phyloP scores from a whole-genome alignment of 1,140 invertebrate genomes.

The Apis mellifera region Amel_HAv3.1 CM009934.2:11900001-11900500 shows the following conservation, averaged over 20 bases:
- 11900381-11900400: slow-evolving; percentile 8
- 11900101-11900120: slow-evolving; percentile 89
- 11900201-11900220: slow-evolving; percentile 87
- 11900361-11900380: neutral
- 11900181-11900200: slow-evolving; percentile 89
- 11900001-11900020: slow-evolving; percentile 93
- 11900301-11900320: slow-evolving; percentile 84
- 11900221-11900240: slow-evolving; percentile 90
- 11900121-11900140: slow-evolving; percentile 84
- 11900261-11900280: slow-evolving; percentile 75
- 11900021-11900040: slow-evolving; percentile 90
- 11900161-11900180: slow-evolving; percentile 89
- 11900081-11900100: slow-evolving; percentile 91
- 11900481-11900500: neutral
- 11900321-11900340: slow-evolving; percentile 86
- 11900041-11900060: slow-evolving; percentile 86
- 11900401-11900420: slow-evolving; percentile 29
- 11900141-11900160: slow-evolving; percentile 84
- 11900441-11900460: too few relatives aligned
- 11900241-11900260: slow-evolving; percentile 90
- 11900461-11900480: neutral
- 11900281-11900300: slow-evolving; percentile 82
- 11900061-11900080: slow-evolving; percentile 87
- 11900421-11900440: neutral
- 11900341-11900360: slow-evolving; percentile 56